Evolutionary conservation across 2,797 vertebrate genomes (phyloP).

Genomic region (Pseudocheirus occidentalis): DNA sequence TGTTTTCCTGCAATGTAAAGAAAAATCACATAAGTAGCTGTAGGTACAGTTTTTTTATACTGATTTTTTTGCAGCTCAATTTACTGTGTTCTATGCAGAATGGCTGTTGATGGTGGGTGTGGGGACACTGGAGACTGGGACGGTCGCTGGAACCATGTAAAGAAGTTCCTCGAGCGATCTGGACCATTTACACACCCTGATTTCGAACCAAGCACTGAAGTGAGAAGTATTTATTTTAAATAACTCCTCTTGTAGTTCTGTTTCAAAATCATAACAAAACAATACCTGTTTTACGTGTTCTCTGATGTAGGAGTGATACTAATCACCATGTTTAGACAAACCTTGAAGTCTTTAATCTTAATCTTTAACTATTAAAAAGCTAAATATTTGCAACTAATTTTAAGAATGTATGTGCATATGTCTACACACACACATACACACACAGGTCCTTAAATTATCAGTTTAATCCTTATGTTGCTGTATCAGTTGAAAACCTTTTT

Average conservation of each 20-base stretch:
- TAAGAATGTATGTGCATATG: conserved; percentile 41
- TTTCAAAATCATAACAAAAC: conserved; percentile 73
- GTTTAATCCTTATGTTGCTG: conserved; percentile 57
- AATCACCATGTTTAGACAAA: conserved; percentile 49
- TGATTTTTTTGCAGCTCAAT: conserved; percentile 86
- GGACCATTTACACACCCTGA: conserved; percentile 98
- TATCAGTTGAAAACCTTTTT: conserved; percentile 39
- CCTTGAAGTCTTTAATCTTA: conserved; percentile 4
- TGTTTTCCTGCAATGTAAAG: conserved; percentile 61
- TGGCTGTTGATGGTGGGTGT: conserved; percentile 98
- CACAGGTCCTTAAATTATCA: not conserved
- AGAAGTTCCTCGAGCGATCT: conserved; percentile 97
- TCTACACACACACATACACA: not conserved
- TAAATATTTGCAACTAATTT: conserved; percentile 46
- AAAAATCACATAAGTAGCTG: conserved; percentile 53
- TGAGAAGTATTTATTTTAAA: conserved; percentile 89
- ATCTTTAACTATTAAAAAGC: conserved; percentile 53
- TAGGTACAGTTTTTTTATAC: conserved; percentile 77
- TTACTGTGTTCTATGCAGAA: conserved; percentile 93
- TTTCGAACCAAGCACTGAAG: conserved; percentile 98
- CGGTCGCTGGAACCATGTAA: conserved; percentile 98
- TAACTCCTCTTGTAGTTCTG: conserved; percentile 78
- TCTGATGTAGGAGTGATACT: conserved; percentile 54
- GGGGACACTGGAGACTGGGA: conserved; percentile 94
- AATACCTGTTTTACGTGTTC: conserved; percentile 66